Conservation (phyloP, 2,113 vertebrate genomes). For the Fulica atra region DNA sequence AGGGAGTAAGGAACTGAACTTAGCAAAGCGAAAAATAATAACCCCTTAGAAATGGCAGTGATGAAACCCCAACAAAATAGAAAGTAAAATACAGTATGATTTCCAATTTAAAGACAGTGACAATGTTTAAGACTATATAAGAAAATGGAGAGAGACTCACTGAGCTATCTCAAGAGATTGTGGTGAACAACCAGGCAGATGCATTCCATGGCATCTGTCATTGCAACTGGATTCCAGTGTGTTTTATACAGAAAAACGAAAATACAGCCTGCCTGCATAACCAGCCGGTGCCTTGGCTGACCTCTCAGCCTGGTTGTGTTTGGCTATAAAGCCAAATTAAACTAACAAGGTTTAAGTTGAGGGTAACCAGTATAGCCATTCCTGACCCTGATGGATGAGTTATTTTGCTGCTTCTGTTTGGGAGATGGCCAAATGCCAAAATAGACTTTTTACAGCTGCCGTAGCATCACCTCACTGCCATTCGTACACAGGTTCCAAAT, state of each 20-base stretch:
- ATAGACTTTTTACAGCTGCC: neutral
- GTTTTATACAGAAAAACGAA: neutral
- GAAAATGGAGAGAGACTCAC: constrained; percentile 29
- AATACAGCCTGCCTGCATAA: neutral
- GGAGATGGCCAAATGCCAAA: neutral
- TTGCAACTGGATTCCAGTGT: neutral
- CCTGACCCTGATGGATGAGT: neutral
- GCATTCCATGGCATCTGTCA: neutral
- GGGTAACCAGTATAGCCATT: neutral
- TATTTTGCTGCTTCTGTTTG: neutral
- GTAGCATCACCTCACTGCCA: neutral
- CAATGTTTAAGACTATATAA: constrained; percentile 23
- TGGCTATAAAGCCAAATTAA: neutral
- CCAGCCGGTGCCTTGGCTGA: neutral
- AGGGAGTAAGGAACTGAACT: neutral
- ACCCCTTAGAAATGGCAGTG: neutral
- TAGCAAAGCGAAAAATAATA: neutral
- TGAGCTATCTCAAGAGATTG: neutral
- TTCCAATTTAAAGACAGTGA: neutral
- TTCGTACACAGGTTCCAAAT: neutral
- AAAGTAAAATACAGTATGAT: neutral
- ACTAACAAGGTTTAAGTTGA: neutral
- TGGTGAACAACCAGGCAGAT: neutral
- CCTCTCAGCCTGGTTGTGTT: neutral
- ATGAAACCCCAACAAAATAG: neutral